Evolutionary conservation across 2,113 vertebrate genomes (phyloP).

Genomic region (Gymnobelideus leadbeateri): DNA sequence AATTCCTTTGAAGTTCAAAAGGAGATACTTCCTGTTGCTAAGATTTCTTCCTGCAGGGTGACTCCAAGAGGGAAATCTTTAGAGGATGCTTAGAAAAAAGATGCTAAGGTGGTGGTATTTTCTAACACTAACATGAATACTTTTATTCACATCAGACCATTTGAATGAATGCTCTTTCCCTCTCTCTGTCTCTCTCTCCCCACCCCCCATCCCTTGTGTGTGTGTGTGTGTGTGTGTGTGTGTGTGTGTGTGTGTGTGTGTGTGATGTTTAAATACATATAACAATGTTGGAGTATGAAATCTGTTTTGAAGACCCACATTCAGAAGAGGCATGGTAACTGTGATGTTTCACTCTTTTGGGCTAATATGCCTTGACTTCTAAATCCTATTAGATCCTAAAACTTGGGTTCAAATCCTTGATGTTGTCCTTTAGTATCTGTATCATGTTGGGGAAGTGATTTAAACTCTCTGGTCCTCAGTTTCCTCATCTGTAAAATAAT

Average conservation of each 20-base stretch:
- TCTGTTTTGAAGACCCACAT: constrained; percentile 59
- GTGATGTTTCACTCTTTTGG: constrained; percentile 32
- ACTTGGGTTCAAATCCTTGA: constrained; percentile 22
- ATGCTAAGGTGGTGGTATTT: constrained; percentile 38
- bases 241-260: too few species aligned
- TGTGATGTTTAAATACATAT: neutral
- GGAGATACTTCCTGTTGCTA: constrained; percentile 44
- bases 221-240: too few species aligned
- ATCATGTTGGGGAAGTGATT: neutral
- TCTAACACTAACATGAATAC: constrained; percentile 51
- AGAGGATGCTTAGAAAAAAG: constrained; percentile 56
- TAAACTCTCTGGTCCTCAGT: neutral
- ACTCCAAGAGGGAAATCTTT: constrained; percentile 59
- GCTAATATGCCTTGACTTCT: constrained; percentile 45
- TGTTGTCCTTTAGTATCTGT: neutral
- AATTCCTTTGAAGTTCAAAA: constrained; percentile 55
- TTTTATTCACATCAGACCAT: constrained; percentile 56
- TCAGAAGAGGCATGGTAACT: constrained; percentile 56
- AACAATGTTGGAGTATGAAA: constrained; percentile 30
- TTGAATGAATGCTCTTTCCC: neutral
- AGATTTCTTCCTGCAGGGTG: constrained; percentile 42
- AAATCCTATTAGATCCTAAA: constrained; percentile 41
- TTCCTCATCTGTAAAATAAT: neutral
- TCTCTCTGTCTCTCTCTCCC: too few species aligned
- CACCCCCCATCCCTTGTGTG: neutral